A percentile compares a stretch with the other conserved stretches of the same genome.
phyloP scores from a whole-genome alignment of 2,888 invertebrate genomes.

The Eristalis arbustorum region DNA sequence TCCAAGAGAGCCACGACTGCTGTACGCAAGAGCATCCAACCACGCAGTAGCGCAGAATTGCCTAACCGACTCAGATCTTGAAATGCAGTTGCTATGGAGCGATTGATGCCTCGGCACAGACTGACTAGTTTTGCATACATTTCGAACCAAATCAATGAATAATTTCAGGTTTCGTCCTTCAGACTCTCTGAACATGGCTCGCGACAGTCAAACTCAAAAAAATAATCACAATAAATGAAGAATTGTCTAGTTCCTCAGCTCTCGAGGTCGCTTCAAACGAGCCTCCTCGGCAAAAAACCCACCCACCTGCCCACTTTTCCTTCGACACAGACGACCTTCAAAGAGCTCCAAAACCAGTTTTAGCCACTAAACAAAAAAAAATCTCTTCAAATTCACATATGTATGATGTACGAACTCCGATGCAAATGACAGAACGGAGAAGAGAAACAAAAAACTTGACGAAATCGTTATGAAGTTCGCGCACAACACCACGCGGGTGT shows the following conservation, averaged over 20 bases:
- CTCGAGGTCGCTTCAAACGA: not conserved
- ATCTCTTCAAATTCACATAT: not conserved
- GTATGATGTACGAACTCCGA: not conserved
- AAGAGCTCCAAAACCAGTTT: not conserved
- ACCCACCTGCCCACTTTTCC: not conserved
- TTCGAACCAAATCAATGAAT: not conserved
- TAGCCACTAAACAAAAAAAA: too few species aligned
- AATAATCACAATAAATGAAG: too few species aligned
- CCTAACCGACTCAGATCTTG: too few species aligned
- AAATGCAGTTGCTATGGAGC: too few species aligned
- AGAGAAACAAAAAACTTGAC: not conserved
- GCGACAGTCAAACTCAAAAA: too few species aligned
- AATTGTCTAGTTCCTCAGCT: not conserved
- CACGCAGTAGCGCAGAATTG: too few species aligned
- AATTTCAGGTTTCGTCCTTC: not conserved
- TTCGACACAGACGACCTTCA: not conserved
- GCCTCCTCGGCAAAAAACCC: not conserved
- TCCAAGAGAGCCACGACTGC: too few species aligned
- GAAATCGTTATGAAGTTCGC: not conserved
- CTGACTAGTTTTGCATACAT: too few species aligned
- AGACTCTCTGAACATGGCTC: not conserved
- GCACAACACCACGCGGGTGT: conserved; percentile 7
- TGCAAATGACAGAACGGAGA: not conserved
- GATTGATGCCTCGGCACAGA: too few species aligned
- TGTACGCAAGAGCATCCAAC: too few species aligned